These are phyloP conservation scores for Hoplostethus atlanticus DNA, from an alignment of 2,797 vertebrate genomes.

Conservation along the genomic window DNA sequence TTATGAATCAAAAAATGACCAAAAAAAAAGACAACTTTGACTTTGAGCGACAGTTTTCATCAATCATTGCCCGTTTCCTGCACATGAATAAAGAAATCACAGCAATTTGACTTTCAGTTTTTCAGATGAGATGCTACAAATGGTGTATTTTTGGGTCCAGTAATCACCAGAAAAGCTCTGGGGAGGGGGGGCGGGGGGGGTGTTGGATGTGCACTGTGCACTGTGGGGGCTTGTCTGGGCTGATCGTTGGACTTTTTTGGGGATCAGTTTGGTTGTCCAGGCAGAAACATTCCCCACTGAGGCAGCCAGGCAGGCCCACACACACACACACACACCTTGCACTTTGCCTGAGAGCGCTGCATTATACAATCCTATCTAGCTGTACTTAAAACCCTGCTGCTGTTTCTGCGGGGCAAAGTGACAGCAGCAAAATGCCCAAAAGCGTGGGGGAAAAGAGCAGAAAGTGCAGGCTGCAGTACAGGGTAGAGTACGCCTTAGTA, in stretches of 20 bases:
- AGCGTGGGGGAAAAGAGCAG: constrained; percentile 29
- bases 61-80: constrained; percentile 63
- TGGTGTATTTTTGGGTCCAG: constrained; percentile 29
- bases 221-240: constrained; percentile 57
- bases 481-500: not conserved
- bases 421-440: constrained; percentile 63
- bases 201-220: no score
- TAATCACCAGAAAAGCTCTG: constrained; percentile 49
- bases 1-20: constrained; percentile 4
- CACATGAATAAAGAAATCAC: constrained; percentile 45
- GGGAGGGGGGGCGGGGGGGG: not conserved
- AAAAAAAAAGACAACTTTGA: constrained; percentile 4
- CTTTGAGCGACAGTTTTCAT: constrained; percentile 27
- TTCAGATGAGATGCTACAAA: constrained; percentile 34
- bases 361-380: constrained; percentile 71
- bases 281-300: constrained; percentile 41
- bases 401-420: constrained; percentile 49
- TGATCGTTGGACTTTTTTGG: constrained; percentile 56
- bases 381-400: constrained; percentile 49
- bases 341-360: constrained; percentile 55
- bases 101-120: constrained; percentile 37
- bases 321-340: constrained; percentile 44
- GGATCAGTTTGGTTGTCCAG: constrained; percentile 56
- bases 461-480: constrained; percentile 30
- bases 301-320: constrained; percentile 27